phyloP scores from a whole-genome alignment of 1,140 invertebrate species.

The Polypedilum pembai region DNA sequence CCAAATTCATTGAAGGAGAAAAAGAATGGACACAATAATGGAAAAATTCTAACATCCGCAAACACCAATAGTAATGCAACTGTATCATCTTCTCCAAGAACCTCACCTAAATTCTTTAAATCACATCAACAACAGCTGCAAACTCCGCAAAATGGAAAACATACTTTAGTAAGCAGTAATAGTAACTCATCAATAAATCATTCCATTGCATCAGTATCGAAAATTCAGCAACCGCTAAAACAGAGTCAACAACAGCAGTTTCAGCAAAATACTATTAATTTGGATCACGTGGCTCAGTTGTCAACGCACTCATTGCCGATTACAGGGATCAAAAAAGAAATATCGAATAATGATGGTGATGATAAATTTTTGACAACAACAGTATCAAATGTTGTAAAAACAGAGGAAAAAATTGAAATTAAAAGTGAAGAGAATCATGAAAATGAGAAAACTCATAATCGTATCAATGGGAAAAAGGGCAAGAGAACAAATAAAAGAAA shows the following conservation, averaged over 20 bases:
- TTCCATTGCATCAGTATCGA: slow-evolving; percentile 20
- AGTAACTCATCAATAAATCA: background rate
- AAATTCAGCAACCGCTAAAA: background rate
- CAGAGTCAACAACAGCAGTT: background rate
- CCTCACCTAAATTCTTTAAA: slow-evolving; percentile 3
- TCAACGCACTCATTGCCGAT: background rate
- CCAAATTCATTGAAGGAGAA: background rate
- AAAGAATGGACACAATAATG: slow-evolving; percentile 9
- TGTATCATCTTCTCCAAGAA: background rate
- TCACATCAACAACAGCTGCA: background rate
- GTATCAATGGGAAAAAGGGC: background rate
- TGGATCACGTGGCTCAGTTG: background rate
- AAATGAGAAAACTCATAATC: background rate
- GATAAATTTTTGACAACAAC: background rate
- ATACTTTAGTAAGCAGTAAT: too few relatives aligned
- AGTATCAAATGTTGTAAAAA: background rate
- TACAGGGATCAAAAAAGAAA: slow-evolving; percentile 21
- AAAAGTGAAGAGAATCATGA: background rate
- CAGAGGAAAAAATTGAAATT: background rate
- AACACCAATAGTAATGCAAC: too few relatives aligned
- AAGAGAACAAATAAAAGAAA: background rate
- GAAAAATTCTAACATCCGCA: background rate
- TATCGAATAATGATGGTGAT: background rate
- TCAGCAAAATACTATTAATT: background rate
- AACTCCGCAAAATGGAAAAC: too few relatives aligned